Conservation (phyloP, 2,797 vertebrate species). For the Lacerta bilineata region DNA sequence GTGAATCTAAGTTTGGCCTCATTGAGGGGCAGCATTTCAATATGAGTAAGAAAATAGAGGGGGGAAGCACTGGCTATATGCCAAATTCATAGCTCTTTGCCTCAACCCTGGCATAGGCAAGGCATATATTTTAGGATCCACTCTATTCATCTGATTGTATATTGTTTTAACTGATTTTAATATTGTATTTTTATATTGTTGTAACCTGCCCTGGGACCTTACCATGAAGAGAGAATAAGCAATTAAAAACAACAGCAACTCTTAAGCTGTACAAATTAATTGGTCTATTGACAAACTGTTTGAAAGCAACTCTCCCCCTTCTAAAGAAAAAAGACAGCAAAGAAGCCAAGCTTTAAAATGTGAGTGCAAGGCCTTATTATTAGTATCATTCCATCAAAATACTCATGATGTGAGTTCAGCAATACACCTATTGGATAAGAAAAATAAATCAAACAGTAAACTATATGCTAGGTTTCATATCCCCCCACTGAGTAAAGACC, state of each 20-base stretch:
- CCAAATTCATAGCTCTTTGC: no score
- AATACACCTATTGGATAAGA: not conserved
- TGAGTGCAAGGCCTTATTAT: not conserved
- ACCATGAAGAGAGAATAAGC: no score
- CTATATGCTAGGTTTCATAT: conserved; percentile 5
- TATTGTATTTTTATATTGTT: no score
- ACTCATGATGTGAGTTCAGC: not conserved
- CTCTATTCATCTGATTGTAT: no score
- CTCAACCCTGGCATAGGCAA: no score
- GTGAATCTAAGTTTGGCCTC: no score
- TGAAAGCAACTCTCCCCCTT: not conserved
- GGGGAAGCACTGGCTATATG: no score
- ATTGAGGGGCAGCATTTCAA: no score
- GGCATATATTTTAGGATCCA: no score
- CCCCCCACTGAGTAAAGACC: conserved; percentile 8
- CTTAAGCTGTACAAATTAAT: not conserved
- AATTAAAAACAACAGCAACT: not conserved
- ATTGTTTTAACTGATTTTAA: no score
- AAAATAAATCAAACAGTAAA: conserved; percentile 40
- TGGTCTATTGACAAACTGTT: not conserved
- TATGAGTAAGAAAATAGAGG: no score
- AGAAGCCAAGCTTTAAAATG: not conserved
- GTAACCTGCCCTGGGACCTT: no score
- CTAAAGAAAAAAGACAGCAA: not conserved
- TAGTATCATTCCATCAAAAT: not conserved